Base-by-base conservation (phyloP, 2,113 vertebrate species). In the Macrotis lagotis region DNA sequence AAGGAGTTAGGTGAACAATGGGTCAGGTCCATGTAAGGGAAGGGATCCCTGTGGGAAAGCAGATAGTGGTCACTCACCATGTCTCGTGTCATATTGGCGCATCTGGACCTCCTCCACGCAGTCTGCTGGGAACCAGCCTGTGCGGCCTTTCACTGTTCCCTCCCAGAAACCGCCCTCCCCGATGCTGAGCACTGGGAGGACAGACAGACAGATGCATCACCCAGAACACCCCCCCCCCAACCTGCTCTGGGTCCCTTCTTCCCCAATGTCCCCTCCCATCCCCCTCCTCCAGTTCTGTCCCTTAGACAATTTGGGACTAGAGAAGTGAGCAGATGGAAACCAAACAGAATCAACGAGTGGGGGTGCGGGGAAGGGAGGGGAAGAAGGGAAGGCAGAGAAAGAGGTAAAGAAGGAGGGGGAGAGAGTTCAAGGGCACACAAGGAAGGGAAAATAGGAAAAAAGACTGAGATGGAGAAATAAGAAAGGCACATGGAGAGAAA, bases 111-210 rank as follows among this genome's bases (percentile, higher is more conserved):
- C 99, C 97, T 99, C 99, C 88, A 99, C 99, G 89, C 99, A 99
- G 98, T 99, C 99, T 4, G 99, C 99, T 0, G 99, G 99, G 98
- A 99, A 99, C 99, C 99, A 99, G 96, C 99, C 99, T 0, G 99
- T 99, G 94, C 99, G 98, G 90, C 99, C 99, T 96, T 99, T 99
- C 97, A 99, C 99, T 0, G 99, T 99, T 55, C 99, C 99, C 98
- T 99, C 99, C 99, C 99, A 99, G 96, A 99, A 99, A 16, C 99
- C 99, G 50, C 99, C 99, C 98, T 99, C 99, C 28, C 99, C 99
- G 90, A 99, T 99, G 96, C 99, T 99, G 96, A 99, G 99, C 98
- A 99, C 99, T 99, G 98, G 31, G 95, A 25, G 97, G 16, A 93
- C 19, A 96, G 1, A 88, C 47, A 90, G 89, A 74, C 25, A 0